Evolutionary conservation across 2,797 vertebrate genomes (phyloP).

Genomic region (Anguilla megastoma): DNA sequence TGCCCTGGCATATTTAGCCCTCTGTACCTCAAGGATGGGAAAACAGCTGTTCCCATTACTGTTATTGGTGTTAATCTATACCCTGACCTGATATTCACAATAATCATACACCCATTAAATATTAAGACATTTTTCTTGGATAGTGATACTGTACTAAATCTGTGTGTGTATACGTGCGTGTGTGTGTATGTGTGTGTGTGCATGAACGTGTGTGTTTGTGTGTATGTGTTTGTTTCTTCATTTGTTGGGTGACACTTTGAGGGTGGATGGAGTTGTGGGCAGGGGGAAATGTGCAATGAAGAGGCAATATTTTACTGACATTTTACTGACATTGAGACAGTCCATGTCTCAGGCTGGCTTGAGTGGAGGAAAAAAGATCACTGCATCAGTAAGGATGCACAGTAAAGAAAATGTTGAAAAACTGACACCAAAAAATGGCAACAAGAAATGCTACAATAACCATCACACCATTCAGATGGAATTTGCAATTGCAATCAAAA

Average conservation of each 20-base stretch:
- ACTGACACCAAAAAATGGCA: not conserved
- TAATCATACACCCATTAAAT: slow-evolving; percentile 74
- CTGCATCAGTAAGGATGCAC: not conserved
- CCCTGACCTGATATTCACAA: slow-evolving; percentile 71
- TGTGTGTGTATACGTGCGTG: slow-evolving; percentile 6
- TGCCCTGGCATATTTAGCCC: slow-evolving; percentile 69
- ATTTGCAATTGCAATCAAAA: not conserved
- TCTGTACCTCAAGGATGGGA: slow-evolving; percentile 65
- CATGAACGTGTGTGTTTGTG: slow-evolving; percentile 1
- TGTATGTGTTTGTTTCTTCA: not conserved
- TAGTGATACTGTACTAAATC: slow-evolving; percentile 31
- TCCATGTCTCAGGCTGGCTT: not conserved
- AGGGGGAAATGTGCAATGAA: not conserved
- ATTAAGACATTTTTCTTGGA: slow-evolving; percentile 47
- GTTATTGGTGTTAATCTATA: slow-evolving; percentile 75
- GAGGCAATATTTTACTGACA: not conserved
- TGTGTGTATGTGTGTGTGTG: slow-evolving; percentile 18
- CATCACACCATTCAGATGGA: not conserved
- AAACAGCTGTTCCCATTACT: slow-evolving; percentile 78
- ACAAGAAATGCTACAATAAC: not conserved
- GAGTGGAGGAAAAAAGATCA: not conserved
- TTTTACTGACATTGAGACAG: not conserved
- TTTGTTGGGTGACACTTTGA: not conserved
- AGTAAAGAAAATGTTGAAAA: not conserved
- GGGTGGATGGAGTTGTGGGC: not conserved